Percentiles rank a stretch among this genome's conserved stretches.
Evolutionary conservation across 2,113 vertebrate genomes (phyloP).

Genomic region (Rhinogobius similis): DNA sequence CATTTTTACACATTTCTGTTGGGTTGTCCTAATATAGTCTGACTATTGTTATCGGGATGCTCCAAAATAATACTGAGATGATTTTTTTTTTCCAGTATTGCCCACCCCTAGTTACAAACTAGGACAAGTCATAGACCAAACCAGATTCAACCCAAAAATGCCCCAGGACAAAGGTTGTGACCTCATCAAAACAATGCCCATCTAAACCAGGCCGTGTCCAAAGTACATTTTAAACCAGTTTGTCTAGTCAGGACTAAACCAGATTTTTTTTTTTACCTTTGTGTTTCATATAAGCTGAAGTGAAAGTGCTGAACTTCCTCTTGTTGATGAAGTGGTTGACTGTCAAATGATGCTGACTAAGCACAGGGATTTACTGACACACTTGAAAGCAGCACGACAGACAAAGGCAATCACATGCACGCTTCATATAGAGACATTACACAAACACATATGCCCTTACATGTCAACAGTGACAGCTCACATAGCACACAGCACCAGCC

Average conservation of each 20-base stretch:
- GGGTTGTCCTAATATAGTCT: too few species aligned
- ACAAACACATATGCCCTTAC: neutral
- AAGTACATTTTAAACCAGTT: neutral
- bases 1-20: too few species aligned
- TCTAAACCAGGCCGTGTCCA: neutral
- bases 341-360: slow-evolving; percentile 41
- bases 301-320: slow-evolving; percentile 69
- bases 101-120: too few species aligned
- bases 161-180: neutral
- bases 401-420: slow-evolving; percentile 34
- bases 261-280: neutral
- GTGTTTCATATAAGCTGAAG: slow-evolving; percentile 40
- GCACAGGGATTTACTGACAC: slow-evolving; percentile 24
- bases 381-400: slow-evolving; percentile 7
- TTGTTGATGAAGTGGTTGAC: slow-evolving; percentile 53
- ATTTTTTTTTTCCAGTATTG: too few species aligned
- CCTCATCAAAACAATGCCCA: neutral
- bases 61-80: too few species aligned
- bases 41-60: too few species aligned
- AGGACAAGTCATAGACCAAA: neutral
- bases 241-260: neutral
- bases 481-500: slow-evolving; percentile 7
- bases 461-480: neutral
- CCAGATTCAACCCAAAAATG: neutral
- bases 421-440: slow-evolving; percentile 7